phyloP scores from a whole-genome alignment of 2,113 vertebrate species.

The Vidua macroura region DNA sequence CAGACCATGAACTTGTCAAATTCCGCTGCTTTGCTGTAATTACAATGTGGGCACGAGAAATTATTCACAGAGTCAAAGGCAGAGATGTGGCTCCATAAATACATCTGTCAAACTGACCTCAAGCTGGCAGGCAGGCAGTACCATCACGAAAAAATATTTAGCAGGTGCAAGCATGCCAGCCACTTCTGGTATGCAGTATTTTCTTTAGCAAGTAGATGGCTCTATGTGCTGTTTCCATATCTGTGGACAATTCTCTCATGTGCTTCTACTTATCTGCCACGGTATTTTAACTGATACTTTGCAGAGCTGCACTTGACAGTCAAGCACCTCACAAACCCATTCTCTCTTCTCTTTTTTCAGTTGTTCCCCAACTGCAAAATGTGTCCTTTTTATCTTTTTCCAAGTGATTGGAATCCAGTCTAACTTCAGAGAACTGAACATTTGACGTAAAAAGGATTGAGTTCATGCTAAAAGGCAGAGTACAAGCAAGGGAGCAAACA shows the following conservation, averaged over 20 bases:
- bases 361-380: background rate
- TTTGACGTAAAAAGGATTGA: background rate
- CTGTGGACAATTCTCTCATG: background rate
- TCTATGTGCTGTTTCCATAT: background rate
- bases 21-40: background rate
- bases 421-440: background rate
- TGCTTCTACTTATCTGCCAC: slow-evolving; percentile 23
- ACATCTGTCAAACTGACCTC: slow-evolving; percentile 30
- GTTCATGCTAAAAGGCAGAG: background rate
- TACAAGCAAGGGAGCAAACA: background rate
- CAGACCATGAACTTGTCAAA: slow-evolving; percentile 1
- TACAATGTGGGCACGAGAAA: background rate
- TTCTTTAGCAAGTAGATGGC: slow-evolving; percentile 27
- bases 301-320: background rate
- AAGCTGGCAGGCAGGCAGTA: background rate
- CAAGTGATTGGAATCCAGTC: background rate
- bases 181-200: slow-evolving; percentile 12
- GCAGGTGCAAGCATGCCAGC: slow-evolving; percentile 50
- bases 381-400: background rate
- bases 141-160: slow-evolving; percentile 50
- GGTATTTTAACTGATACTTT: background rate
- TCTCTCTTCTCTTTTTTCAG: background rate
- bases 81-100: slow-evolving; percentile 16
- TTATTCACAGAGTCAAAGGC: background rate
- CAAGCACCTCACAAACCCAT: background rate